Base-by-base conservation (phyloP, 2,888 invertebrate species). In the Drosophila nr. perissopoda region DNA sequence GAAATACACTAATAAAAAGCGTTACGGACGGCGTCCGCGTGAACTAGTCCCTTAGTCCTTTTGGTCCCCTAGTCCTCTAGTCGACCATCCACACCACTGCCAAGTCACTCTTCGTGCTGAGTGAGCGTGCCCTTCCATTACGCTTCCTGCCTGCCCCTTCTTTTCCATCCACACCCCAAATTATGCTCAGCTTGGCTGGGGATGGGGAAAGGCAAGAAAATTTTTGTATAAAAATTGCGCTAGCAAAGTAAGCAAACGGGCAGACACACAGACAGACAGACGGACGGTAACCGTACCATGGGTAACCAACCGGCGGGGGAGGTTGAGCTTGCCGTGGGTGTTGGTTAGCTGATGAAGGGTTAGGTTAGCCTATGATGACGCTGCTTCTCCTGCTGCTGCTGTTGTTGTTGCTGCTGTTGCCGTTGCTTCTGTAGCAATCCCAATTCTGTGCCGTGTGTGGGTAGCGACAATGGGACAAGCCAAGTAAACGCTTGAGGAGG, bases 161-260 rank as follows among this genome's bases (percentile, higher is more conserved):
- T 66, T 51, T 63, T 64, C 53, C 72, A 61, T 61, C 48, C 69
- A 74, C 77, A 72, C 89, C 88, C 81, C 80, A 75, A 89, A 78
- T 65, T 78, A 80, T 82, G 82, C 61, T 71, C 38, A 54, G 69
- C 49, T 61, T 59, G 31, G 68, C 29, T 29, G 33, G 53, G 54
- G 62, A 42, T 54, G 49, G 60, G 8, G 29, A 42, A 57, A 31
- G 69, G 71, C 73, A 89, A 89, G 80, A 80, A 83, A 76, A 88
- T 84, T 87, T 90, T 90, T 87, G 88, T 87, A 90, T 90, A 87
- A 87, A 87, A 87, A 90, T 88, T 90, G 88, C 87, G 78, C 86
- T 85, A 88, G 83, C 75, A 89, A 83, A 88, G 83, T 60, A 76
- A 86, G 80, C 81, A 87, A 87, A 76, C 66, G 73, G 42, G n/a